Base-by-base conservation (phyloP, 2,888 invertebrate genomes). In the Drosophila leonis region DNA sequence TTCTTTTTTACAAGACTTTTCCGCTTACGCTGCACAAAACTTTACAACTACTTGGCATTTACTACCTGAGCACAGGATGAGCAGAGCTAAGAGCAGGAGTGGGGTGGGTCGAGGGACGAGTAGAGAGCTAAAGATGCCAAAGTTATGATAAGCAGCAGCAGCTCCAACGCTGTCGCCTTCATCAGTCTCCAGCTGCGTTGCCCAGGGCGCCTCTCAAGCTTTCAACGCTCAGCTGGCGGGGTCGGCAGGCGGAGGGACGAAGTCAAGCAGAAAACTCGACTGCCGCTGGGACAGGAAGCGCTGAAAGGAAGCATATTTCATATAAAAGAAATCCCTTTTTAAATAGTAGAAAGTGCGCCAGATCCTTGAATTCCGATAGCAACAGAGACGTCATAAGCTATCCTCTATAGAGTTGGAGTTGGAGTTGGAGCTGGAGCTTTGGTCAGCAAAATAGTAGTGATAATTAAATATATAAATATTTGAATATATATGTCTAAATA, bases 11-110 rank as follows among this genome's bases (percentile, higher is more conserved):
- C 86, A 85, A 90, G 88, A 83, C 71, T 80, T 85, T 86, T 90
- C 90, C 86, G 86, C 88, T 90, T 80, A 73, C 78, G 73, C 62
- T 73, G 73, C 72, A 67, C 66, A 75, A 83, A 82, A 86, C 76
- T 90, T 86, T 85, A 90, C 86, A 84, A 85, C 85, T 88, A 85
- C 88, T 85, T 85, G 86, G 83, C 79, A 65, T 85, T 86, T 83
- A 85, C 89, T 90, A 90, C 86, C 88, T 87, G 82, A 18, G 13
- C 31, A 31, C 51, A 39, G 37, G n/a, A 37, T 13, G n/a, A 24
- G 10, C 48, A 12, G 12, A 31, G 29, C 48, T 49, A n/a, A 31
- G n/a, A 54, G 24, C 20, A 10, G 29, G 10, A 5, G n/a, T 0
- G 42, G 20, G 1, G 2, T 1, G 12, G 12, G 9, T 9, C 29